Base-by-base conservation (phyloP, 2,797 vertebrate species). In the Liasis olivaceus region DNA sequence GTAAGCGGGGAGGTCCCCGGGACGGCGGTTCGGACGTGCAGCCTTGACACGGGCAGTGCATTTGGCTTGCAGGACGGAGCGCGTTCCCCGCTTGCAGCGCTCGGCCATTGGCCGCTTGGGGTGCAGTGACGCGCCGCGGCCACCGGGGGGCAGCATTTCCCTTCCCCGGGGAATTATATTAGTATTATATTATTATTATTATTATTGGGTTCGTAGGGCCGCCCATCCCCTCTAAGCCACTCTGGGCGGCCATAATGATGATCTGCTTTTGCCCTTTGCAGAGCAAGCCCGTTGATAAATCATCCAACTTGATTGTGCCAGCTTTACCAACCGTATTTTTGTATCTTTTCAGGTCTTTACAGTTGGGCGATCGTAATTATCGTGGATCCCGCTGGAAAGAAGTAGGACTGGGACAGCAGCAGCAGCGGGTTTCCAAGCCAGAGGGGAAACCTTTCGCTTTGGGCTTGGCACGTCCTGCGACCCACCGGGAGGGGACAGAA, bases 281-380 rank as follows among this genome's bases (percentile, higher is more conserved):
- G 17, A 60, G 20, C 31, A 20, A 36, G 9, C 69, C 42, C 9
- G 51, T 11, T 11, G 1, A n/a, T n/a, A 11, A 13, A 1, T 47
- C 36, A 3, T 22, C 77, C 77, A 58, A 9, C 28, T 86, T 58
- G 85, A 6, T n/a, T 31, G 51, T 9, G 85, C 54, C 28, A 0
- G 15, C 3, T n/a, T 58, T 15, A 26, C 20, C 20, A 22, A 11
- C 72, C 0, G 2, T 20, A 2, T 47, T 81, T 81, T 24, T 2
- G 36, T 81, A 3, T 81, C 56, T 87, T 59, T 58, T 17, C 54
- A 96, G 95, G 89, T 87, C 17, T 96, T 54, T 15, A 36, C 1
- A 17, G 64, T 14, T 91, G 88, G 42, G 95, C 94, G 8, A 2
- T 89, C 0, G 20, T 86, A 0, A 3, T 94, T 5, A 6, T 95